Percentiles rank a stretch among this genome's conserved stretches.
These are phyloP conservation scores for Centropus bengalensis DNA, from an alignment of 2,113 vertebrate species.

Conservation along the genomic window DNA sequence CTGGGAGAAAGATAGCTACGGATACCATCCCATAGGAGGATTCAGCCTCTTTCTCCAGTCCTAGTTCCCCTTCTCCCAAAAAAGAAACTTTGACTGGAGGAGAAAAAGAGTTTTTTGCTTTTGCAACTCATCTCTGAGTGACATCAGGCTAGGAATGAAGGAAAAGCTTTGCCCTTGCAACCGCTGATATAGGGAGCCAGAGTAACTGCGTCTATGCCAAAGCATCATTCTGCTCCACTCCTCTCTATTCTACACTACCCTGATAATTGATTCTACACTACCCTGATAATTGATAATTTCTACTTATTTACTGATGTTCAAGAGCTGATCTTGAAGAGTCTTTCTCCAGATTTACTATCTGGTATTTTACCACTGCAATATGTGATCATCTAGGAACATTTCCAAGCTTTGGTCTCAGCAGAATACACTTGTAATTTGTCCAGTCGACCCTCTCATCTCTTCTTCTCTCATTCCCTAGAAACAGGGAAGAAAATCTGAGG, in stretches of 20 bases:
- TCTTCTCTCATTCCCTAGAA: neutral
- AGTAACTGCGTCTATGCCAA: neutral
- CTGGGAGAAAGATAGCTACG: neutral
- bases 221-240: neutral
- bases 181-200: neutral
- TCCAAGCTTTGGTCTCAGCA: neutral
- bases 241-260: neutral
- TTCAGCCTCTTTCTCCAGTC: neutral
- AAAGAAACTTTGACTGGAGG: neutral
- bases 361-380: neutral
- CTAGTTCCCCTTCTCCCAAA: neutral
- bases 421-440: constrained; percentile 3
- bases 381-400: neutral
- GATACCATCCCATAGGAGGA: neutral
- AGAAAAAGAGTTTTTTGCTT: neutral
- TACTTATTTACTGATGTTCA: neutral
- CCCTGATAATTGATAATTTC: neutral
- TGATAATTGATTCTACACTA: neutral
- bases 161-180: neutral
- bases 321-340: neutral
- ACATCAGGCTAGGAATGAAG: neutral
- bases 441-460: neutral
- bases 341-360: neutral
- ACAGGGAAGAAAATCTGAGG: neutral
- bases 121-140: neutral